These are phyloP conservation scores for Engraulis encrasicolus DNA, from an alignment of 2,113 vertebrate genomes.

Conservation along the genomic window DNA sequence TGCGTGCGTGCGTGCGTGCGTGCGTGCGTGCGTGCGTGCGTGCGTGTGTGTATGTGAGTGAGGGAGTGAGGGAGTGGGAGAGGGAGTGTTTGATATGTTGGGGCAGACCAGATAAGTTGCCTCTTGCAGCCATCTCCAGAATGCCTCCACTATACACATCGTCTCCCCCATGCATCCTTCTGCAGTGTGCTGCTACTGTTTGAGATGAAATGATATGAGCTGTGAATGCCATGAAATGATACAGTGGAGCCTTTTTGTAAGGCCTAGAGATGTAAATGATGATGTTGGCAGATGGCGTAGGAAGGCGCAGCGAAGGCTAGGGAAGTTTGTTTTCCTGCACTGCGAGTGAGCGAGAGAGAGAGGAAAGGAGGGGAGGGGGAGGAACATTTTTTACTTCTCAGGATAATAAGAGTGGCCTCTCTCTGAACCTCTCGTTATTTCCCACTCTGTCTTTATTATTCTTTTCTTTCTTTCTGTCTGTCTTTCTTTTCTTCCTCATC, in stretches of 20 bases:
- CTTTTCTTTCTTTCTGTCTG: too few species aligned
- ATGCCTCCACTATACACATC: background rate
- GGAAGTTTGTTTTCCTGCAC: background rate
- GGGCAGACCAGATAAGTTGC: background rate
- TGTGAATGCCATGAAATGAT: background rate
- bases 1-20: background rate
- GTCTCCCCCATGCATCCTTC: background rate
- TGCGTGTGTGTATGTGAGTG: background rate
- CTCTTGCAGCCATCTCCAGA: background rate
- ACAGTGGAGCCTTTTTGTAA: background rate
- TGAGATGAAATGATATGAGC: too few species aligned
- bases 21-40: background rate
- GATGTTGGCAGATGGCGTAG: background rate
- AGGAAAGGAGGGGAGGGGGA: too few species aligned
- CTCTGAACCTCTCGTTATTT: slow-evolving; percentile 3
- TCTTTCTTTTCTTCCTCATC: slow-evolving; percentile 30
- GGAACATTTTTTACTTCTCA: background rate
- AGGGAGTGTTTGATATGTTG: background rate
- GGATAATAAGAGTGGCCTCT: background rate
- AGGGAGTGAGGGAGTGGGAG: background rate
- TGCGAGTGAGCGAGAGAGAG: background rate
- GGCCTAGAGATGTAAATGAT: background rate
- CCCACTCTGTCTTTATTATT: background rate
- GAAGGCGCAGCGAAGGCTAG: background rate
- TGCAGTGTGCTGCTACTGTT: background rate